phyloP scores from a whole-genome alignment of 2,888 invertebrate species.

The Vanessa cardui region DNA sequence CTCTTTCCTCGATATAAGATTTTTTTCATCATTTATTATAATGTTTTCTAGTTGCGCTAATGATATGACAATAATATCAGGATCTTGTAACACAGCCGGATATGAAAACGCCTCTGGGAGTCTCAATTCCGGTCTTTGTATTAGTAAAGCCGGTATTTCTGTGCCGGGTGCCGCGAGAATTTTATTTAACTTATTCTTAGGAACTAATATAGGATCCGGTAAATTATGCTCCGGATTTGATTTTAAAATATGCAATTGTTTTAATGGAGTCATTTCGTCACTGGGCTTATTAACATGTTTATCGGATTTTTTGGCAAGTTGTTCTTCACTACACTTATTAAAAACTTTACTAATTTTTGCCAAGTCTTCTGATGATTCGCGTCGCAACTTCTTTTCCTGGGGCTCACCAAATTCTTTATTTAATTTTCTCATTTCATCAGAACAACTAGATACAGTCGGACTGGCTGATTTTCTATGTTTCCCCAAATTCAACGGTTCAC shows the following conservation, averaged over 20 bases:
- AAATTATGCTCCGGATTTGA: constrained; percentile 86
- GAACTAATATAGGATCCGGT: constrained; percentile 91
- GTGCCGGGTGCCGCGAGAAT: constrained; percentile 88
- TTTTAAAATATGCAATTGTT: constrained; percentile 87
- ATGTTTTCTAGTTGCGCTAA: constrained; percentile 87
- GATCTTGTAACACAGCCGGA: constrained; percentile 88
- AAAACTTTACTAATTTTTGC: constrained; percentile 71
- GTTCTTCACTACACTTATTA: constrained; percentile 61
- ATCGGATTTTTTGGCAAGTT: constrained; percentile 55
- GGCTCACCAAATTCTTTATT: constrained; percentile 78
- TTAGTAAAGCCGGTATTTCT: constrained; percentile 89
- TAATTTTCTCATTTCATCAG: constrained; percentile 86
- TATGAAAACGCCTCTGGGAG: constrained; percentile 88
- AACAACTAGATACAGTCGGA: constrained; percentile 88
- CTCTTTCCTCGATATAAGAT: constrained; percentile 44
- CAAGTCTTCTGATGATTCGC: constrained; percentile 64
- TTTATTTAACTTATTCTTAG: constrained; percentile 87
- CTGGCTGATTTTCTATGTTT: constrained; percentile 86
- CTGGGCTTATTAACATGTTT: constrained; percentile 53
- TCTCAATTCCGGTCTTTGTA: constrained; percentile 87
- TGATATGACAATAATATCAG: constrained; percentile 90
- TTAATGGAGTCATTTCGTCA: constrained; percentile 85
- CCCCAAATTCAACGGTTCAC: constrained; percentile 87
- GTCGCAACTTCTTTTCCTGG: constrained; percentile 69
- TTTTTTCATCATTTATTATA: constrained; percentile 76